Evolutionary conservation across 2,888 invertebrate species (phyloP), one percentile per base, ranked within the genome.

Genomic region (Tethea ocularis): DNA sequence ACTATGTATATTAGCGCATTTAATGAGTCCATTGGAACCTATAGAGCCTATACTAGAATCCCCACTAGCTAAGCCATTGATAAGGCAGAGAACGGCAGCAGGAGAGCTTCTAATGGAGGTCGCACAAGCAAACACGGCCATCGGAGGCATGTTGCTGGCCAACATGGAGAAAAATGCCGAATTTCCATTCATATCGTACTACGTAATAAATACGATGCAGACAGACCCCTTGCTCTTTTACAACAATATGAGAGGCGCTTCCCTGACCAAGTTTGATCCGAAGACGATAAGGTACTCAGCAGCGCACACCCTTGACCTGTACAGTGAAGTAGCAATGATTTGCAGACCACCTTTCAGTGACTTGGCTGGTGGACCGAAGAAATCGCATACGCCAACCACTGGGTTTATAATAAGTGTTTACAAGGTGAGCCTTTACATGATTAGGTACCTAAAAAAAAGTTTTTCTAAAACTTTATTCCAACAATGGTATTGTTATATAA

Each of bases 321-420:
- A 97, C 82, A 96, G 97, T 78, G 98, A 98, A 89, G 98, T 98
- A 61, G 98, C 98, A 7, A 96, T 97, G 83, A 98, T 98, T 71
- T 97, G 97, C 70, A 91, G 98, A 68, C 98, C 98, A 52, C 98
- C 98, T 0, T 94, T 98, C 71, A 96, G 95, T 75, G 97, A 96
- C 78, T 94, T 96, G 56, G 95, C 95, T 60, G 96, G 96, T 56
- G 95, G 95, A 63, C 95, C 96, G 57, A 96, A 96, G 84, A 96
- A 96, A 82, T 95, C 96, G 7, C 96, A 96, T 78, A 96, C 97
- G 59, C 94, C 96, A 62, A 94, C 96, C 66, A 98, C 98, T 26
- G 98, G 98, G 56, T 98, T 97, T 84, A 97, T 98, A 82, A 96
- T 98, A 72, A 97, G 97, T 75, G 97, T 98, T 77, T 98, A 97